phyloP scores from a whole-genome alignment of 2,113 vertebrate species.

The Polyodon spathula region DNA sequence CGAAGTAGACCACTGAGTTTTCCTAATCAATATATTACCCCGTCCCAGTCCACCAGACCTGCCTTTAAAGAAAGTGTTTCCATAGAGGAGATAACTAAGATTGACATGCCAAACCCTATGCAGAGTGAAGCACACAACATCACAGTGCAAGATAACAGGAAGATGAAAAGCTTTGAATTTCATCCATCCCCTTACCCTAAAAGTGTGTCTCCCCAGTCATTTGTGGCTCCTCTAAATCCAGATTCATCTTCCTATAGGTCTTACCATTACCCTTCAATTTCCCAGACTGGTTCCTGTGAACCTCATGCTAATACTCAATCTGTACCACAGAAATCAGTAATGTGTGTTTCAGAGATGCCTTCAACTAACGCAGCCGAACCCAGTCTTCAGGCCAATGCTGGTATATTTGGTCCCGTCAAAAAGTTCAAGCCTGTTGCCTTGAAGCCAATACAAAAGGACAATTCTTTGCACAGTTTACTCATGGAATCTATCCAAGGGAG shows the following conservation, averaged over 20 bases:
- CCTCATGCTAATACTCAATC: too few relatives aligned
- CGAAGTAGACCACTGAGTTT: constrained; percentile 31
- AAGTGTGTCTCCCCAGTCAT: constrained; percentile 8
- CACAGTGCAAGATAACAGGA: constrained; percentile 19
- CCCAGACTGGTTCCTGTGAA: not conserved
- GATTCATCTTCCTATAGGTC: constrained; percentile 19
- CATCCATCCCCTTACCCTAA: constrained; percentile 3
- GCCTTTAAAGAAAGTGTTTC: constrained; percentile 13
- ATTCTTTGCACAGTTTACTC: constrained; percentile 70
- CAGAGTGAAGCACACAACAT: constrained; percentile 22
- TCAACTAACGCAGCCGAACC: constrained; percentile 17
- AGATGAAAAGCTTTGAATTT: constrained; percentile 14
- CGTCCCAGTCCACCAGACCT: constrained; percentile 1
- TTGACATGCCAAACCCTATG: constrained; percentile 11
- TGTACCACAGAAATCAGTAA: too few relatives aligned
- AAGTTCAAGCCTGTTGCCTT: constrained; percentile 75
- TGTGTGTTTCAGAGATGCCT: not conserved
- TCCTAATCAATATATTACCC: constrained; percentile 23
- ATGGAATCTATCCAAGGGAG: constrained; percentile 86
- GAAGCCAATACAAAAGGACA: constrained; percentile 69
- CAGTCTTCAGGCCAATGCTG: constrained; percentile 16
- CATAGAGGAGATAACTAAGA: constrained; percentile 14
- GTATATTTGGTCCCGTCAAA: constrained; percentile 78
- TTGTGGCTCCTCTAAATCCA: constrained; percentile 24
- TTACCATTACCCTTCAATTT: not conserved